Evolutionary conservation across 2,113 vertebrate species (phyloP), one percentile per base, ranked within the genome.

Genomic region (Martes martes): DNA sequence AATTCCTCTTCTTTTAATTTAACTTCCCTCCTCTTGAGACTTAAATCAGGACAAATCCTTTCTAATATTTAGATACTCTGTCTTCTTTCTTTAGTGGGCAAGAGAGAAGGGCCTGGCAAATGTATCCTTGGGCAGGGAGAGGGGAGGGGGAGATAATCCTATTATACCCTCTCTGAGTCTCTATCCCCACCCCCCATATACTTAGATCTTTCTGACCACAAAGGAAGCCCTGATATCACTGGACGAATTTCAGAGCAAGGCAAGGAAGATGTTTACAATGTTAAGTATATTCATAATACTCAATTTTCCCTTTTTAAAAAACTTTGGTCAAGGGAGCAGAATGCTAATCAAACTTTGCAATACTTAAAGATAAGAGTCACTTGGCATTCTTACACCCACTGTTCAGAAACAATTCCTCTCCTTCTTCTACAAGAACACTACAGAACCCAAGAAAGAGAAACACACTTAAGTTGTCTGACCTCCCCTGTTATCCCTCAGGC

Each of bases 201-300:
- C 78, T 71, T 81, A 96, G 74, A 87, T 87, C 76, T 63, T 84
- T 87, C 94, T 89, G 84, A 92, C 65, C 76, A 79, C 90, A 97
- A 91, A 97, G 94, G 85, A 96, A 97, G 79, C 61, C 86, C 85
- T 96, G 88, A 96, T 89, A 96, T 92, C 73, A 97, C 50, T 97
- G 69, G 83, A 74, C 61, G 73, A 26, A 88, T 89, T 82, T 96
- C 91, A 89, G 69, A 89, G 47, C 47, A 78, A 91, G 65, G 45
- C 63, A 85, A 33, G 50, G 71, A 96, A 71, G 71, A 74, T 57
- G 74, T 47, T 94, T 63, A 39, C 52, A 26, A 61, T 42, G 42
- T 79, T 97, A 73, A 87, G 36, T 63, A 63, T 50, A 86, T 80
- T 91, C 42, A 81, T 42, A 95, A 95, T 59, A 73, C 82, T 89